These are phyloP conservation scores for Leptinotarsa lineolata DNA, from an alignment of 1,140 invertebrate genomes.

Conservation along the genomic window DNA sequence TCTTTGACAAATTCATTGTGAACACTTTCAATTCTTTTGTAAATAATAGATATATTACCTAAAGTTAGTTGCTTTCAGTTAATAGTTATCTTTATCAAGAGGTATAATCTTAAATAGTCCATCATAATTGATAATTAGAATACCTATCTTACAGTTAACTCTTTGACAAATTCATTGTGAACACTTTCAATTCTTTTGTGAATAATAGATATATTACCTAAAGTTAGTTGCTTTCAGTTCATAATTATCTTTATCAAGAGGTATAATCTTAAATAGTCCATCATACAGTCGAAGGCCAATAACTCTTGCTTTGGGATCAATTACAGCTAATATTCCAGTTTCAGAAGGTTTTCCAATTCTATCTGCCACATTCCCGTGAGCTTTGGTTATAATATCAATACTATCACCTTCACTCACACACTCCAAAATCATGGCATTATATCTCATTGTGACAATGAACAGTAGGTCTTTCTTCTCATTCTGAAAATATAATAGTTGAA, in stretches of 20 bases:
- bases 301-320: slow-evolving; percentile 92
- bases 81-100: slow-evolving; percentile 88
- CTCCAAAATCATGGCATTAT: slow-evolving; percentile 97
- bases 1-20: too few species aligned
- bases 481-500: slow-evolving; percentile 60
- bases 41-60: slow-evolving; percentile 60
- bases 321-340: slow-evolving; percentile 92
- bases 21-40: not conserved
- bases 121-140: slow-evolving; percentile 76
- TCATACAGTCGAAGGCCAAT: slow-evolving; percentile 96
- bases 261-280: slow-evolving; percentile 96
- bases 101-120: slow-evolving; percentile 97
- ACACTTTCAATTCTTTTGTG: not conserved
- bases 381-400: slow-evolving; percentile 92
- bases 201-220: slow-evolving; percentile 60
- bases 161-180: too few species aligned
- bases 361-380: slow-evolving; percentile 95
- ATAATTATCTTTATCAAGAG: slow-evolving; percentile 87
- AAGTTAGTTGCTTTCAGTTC: slow-evolving; percentile 94
- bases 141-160: too few species aligned
- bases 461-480: slow-evolving; percentile 92
- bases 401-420: slow-evolving; percentile 78
- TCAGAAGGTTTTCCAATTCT: slow-evolving; percentile 87
- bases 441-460: slow-evolving; percentile 90
- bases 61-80: slow-evolving; percentile 92